phyloP scores from a whole-genome alignment of 2,797 vertebrate genomes.

The Cyclopterus lumpus region DNA sequence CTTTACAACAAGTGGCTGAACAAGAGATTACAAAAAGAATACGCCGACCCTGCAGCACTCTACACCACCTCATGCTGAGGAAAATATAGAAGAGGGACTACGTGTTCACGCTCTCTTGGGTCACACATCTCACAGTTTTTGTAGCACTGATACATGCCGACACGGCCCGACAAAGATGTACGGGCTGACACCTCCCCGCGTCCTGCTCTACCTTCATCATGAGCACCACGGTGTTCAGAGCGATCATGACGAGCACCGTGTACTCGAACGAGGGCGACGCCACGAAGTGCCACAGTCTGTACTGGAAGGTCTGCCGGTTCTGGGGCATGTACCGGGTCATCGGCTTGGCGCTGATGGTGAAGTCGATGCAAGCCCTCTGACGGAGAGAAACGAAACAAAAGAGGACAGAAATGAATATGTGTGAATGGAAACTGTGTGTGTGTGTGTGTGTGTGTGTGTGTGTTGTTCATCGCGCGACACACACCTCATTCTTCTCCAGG shows the following conservation, averaged over 20 bases:
- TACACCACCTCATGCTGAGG: too few relatives aligned
- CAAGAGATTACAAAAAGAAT: too few relatives aligned
- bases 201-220: slow-evolving; percentile 97
- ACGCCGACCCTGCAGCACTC: too few relatives aligned
- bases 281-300: slow-evolving; percentile 97
- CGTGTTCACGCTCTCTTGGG: background rate
- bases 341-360: slow-evolving; percentile 96
- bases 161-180: background rate
- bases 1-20: too few relatives aligned
- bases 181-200: background rate
- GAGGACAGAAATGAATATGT: background rate
- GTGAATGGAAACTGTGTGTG: background rate
- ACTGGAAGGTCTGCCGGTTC: slow-evolving; percentile 97
- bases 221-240: slow-evolving; percentile 96
- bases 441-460: background rate
- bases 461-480: background rate
- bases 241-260: slow-evolving; percentile 98
- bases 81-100: background rate
- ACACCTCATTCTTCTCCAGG: slow-evolving; percentile 97
- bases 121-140: background rate
- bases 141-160: too few relatives aligned
- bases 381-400: slow-evolving; percentile 22
- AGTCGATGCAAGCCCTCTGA: slow-evolving; percentile 99
- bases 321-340: slow-evolving; percentile 99
- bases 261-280: slow-evolving; percentile 98